Base-by-base conservation (phyloP, 2,888 invertebrate genomes). In the Apamea monoglypha region DNA sequence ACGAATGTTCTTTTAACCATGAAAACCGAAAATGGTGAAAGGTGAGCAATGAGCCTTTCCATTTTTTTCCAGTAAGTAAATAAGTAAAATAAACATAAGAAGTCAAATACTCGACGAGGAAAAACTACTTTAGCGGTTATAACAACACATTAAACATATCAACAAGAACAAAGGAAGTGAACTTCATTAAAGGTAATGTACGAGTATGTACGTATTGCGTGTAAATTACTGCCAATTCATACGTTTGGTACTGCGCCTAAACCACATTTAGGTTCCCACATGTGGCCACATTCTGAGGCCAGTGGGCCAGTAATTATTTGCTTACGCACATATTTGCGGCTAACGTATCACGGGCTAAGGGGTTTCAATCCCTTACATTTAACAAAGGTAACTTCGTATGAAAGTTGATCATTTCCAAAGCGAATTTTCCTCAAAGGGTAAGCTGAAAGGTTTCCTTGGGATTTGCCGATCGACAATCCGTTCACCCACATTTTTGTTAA, bases 371-470 rank as follows among this genome's bases (percentile, higher is more conserved):
- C 89, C 82, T 88, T 78, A 87, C 68, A 77, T 84, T 85, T 85
- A 85, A 87, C 77, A 89, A 85, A 87, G 88, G 88, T 80, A 85
- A 76, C 80, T 80, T 77, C 67, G 36, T 70, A 87, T 87, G 80
- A 89, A 87, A 81, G 82, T 89, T 82, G 88, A 87, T 89, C 76
- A 87, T 87, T 84, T 87, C 76, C 56, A 85, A 87, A 80, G 47
- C 75, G 85, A 87, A 89, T 87, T 87, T 84, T 74, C 87, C 80
- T 79, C 74, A 79, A 84, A 87, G 82, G 88, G 78, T 82, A 87
- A 89, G 84, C 81, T 87, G 85, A 89, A 89, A 84, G 87, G 88
- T 80, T 87, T 81, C 78, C n/a, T 47, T 64, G 63, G 78, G 82
- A 84, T 84, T 87, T 79, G 74, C 70, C 73, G 80, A 89, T 82